Conservation (phyloP, 2,797 vertebrate species). For the Distichodus sexfasciatus region DNA sequence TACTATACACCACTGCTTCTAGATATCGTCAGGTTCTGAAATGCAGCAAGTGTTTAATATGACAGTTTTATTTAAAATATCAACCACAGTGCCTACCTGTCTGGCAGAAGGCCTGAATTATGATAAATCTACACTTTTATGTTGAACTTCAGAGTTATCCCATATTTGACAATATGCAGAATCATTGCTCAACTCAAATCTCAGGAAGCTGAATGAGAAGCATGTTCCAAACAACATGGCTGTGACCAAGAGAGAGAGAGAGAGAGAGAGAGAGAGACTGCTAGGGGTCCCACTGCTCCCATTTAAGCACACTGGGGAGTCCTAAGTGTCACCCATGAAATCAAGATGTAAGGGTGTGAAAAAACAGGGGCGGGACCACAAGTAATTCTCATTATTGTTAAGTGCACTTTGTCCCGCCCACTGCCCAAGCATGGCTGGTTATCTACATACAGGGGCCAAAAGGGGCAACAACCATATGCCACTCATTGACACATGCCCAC, state of each 20-base stretch:
- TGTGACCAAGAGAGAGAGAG: not conserved
- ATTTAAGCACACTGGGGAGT: constrained; percentile 77
- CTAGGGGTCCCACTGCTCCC: constrained; percentile 71
- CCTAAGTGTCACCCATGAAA: constrained; percentile 87
- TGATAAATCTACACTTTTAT: too few relatives aligned
- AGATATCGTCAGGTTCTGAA: too few relatives aligned
- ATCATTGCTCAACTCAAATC: not conserved
- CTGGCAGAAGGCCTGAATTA: too few relatives aligned
- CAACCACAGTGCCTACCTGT: too few relatives aligned
- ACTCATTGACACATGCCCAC: constrained; percentile 32
- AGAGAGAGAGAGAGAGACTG: constrained; percentile 49
- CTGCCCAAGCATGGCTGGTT: constrained; percentile 69
- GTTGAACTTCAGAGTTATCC: too few relatives aligned
- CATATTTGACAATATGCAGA: too few relatives aligned
- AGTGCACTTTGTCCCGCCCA: constrained; percentile 69
- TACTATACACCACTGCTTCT: too few relatives aligned
- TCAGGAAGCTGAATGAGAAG: not conserved
- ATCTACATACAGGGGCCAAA: constrained; percentile 39
- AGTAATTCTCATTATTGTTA: constrained; percentile 83
- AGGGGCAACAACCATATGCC: constrained; percentile 34
- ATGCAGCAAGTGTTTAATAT: too few relatives aligned
- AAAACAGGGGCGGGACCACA: constrained; percentile 79
- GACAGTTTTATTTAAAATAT: too few relatives aligned
- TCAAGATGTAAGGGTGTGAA: constrained; percentile 85
- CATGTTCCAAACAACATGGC: constrained; percentile 11